Evolutionary conservation across 2,888 invertebrate species (phyloP), one percentile per base, ranked within the genome.

Genomic region (Beris morrisii): DNA sequence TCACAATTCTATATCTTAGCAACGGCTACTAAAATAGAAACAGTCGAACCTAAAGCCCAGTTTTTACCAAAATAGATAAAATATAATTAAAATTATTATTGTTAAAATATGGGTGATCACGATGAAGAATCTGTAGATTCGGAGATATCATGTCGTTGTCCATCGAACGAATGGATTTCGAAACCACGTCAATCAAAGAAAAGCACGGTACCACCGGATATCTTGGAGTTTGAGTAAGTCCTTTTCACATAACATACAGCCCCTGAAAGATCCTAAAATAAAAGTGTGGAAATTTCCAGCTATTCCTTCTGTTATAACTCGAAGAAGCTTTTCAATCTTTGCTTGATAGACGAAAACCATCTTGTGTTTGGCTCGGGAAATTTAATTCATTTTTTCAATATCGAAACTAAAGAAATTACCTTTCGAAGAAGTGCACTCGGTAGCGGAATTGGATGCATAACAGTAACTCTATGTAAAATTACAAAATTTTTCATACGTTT

Each of bases 291-390:
- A 31, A 11, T 57, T 69, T 70, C 50, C 71, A 94, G 93, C 75
- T 84, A 91, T 80, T 94, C 94, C 0, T 95, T 88, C 77, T 93
- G 93, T 7, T 96, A 93, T 77, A 89, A 95, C 76, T 92, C 93
- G 75, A 87, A 85, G 71, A 89, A 88, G 73, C 85, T 88, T 67
- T 92, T 89, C 75, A 96, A 96, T 77, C 78, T 96, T 52, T 88
- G 90, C 69, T 85, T 90, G 4, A 85, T 91, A 52, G 92, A 93
- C 76, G 84, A 87, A 4, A 80, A 88, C 11, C 90, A 89, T 0
- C 78, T 95, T 3, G 84, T 91, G 67, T 95, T 90, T 83, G 86
- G 87, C 0, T 88, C 94, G 0, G 95, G 95, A 58, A 94, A 92
- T 79, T 83, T 90, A 57, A 83, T 95, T 43, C 87, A 91, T 71